phyloP scores from a whole-genome alignment of 1,140 invertebrate genomes.

The Leptestheria dahalacensis region DNA sequence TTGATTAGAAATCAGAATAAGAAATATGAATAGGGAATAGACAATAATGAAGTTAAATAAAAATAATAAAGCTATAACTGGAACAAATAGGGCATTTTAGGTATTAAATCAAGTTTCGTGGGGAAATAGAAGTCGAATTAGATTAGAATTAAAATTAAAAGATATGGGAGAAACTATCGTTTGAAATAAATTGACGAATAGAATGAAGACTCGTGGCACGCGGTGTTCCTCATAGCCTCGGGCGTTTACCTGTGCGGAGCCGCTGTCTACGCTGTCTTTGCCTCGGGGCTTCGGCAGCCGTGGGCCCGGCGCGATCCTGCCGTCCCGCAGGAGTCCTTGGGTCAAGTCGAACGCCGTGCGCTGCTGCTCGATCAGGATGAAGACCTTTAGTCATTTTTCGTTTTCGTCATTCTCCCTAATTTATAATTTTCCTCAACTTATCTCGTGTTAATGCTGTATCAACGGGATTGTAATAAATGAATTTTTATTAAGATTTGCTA shows the following conservation, averaged over 20 bases:
- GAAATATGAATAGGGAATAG: not conserved
- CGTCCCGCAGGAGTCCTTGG: no score
- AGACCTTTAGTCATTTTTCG: not conserved
- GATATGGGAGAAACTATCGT: not conserved
- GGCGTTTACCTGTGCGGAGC: conserved; percentile 27
- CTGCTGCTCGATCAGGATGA: conserved; percentile 1
- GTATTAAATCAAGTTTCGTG: no score
- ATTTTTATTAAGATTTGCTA: not conserved
- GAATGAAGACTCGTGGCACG: conserved; percentile 24
- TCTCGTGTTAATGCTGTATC: not conserved
- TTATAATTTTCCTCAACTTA: not conserved
- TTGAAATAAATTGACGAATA: conserved; percentile 2
- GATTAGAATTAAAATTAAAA: no score
- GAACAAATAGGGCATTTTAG: no score
- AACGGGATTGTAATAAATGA: no score
- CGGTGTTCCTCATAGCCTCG: conserved; percentile 29
- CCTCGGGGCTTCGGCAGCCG: conserved; percentile 26
- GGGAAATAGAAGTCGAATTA: no score
- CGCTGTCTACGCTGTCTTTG: conserved; percentile 26
- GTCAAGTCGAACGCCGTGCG: conserved; percentile 19
- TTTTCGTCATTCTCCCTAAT: not conserved
- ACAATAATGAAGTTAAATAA: not conserved
- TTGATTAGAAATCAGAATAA: not conserved
- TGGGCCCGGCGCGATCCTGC: no score
- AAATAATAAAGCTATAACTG: no score